Percentiles rank a stretch among this genome's conserved stretches.
Conservation (phyloP, 1,140 invertebrate genomes). For the Atta texana region DNA sequence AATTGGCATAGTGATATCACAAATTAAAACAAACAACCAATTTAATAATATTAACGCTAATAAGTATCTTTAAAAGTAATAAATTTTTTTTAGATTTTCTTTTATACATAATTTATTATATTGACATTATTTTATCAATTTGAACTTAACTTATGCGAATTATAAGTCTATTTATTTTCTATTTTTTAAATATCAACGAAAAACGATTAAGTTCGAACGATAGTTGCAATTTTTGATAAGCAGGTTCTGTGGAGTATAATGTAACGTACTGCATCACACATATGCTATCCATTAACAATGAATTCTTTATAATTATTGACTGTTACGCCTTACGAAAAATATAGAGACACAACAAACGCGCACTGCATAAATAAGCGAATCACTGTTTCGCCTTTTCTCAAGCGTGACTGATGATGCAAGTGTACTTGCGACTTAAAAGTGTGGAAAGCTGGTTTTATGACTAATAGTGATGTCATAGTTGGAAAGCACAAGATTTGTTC, state of each 20-base stretch:
- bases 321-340: constrained; percentile 24
- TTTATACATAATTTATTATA: background rate
- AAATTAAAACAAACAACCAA: too few relatives aligned
- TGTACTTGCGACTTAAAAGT: background rate
- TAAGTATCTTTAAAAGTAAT: too few relatives aligned
- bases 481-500: background rate
- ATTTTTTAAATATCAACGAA: background rate
- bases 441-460: background rate
- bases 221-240: constrained; percentile 20
- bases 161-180: background rate
- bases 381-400: constrained; percentile 18
- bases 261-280: background rate
- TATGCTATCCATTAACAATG: constrained; percentile 38
- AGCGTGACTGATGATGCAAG: background rate
- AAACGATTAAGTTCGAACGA: background rate
- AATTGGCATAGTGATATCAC: too few relatives aligned
- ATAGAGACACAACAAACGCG: background rate
- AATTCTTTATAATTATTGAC: constrained; percentile 50
- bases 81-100: background rate
- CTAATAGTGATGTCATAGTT: background rate
- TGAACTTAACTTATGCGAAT: background rate
- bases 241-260: constrained; percentile 1
- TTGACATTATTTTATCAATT: background rate
- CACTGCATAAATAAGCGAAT: constrained; percentile 38
- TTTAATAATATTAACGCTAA: too few relatives aligned